Evolutionary conservation across 1,140 invertebrate species (phyloP).

Genomic region (Diachasma alloeum): DNA sequence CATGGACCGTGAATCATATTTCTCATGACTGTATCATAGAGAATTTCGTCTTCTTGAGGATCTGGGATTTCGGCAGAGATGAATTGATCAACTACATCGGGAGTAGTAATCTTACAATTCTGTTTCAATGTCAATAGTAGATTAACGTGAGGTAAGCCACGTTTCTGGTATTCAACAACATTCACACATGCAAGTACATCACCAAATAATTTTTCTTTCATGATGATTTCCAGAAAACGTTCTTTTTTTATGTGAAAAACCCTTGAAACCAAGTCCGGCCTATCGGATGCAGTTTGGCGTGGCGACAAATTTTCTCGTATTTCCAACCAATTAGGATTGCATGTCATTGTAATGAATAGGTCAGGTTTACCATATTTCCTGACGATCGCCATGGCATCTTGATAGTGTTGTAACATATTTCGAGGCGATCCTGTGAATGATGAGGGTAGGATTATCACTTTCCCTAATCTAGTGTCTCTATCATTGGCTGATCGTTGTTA

Average conservation of each 20-base stretch:
- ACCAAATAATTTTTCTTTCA: constrained; percentile 18
- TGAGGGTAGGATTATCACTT: constrained; percentile 48
- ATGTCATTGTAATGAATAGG: too few species aligned
- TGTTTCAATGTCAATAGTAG: constrained; percentile 42
- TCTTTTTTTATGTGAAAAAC: constrained; percentile 23
- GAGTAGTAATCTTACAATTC: constrained; percentile 59
- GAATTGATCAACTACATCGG: too few species aligned
- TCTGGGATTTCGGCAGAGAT: too few species aligned
- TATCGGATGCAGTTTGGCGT: too few species aligned
- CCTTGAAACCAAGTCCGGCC: constrained; percentile 34
- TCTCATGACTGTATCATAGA: constrained; percentile 25
- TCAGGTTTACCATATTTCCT: too few species aligned
- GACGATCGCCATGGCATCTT: too few species aligned
- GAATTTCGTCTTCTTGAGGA: constrained; percentile 18
- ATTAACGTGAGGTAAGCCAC: constrained; percentile 1
- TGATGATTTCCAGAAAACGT: constrained; percentile 11
- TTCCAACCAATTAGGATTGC: too few species aligned
- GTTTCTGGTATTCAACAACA: background rate
- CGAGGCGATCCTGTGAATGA: constrained; percentile 52
- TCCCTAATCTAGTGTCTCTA: constrained; percentile 27
- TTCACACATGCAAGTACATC: constrained; percentile 1
- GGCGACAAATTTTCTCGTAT: too few species aligned
- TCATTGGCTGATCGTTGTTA: background rate
- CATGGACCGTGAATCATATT: constrained; percentile 49
- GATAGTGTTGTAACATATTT: too few species aligned